Conservation (phyloP, 2,888 invertebrate species). For the Synergus itoensis region DNA sequence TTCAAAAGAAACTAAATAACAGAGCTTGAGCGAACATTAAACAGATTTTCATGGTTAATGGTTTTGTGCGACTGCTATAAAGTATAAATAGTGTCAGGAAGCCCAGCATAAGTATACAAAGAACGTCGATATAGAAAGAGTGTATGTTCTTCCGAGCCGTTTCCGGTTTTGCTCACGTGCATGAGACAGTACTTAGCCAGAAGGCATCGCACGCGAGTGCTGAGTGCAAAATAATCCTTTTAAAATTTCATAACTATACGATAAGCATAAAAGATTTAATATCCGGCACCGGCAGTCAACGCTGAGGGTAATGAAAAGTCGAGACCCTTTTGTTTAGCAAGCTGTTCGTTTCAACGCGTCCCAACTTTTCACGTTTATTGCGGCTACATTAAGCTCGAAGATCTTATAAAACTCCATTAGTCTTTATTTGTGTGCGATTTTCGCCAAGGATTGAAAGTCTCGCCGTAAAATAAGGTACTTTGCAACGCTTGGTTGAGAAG, state of each 20-base stretch:
- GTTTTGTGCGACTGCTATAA: not conserved
- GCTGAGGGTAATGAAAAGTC: slow-evolving; percentile 51
- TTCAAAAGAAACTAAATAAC: not conserved
- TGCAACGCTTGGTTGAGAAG: not conserved
- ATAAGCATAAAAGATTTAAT: slow-evolving; percentile 58
- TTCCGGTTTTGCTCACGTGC: slow-evolving; percentile 6
- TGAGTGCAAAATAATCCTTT: slow-evolving; percentile 43
- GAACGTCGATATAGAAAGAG: not conserved
- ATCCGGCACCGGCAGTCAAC: slow-evolving; percentile 52
- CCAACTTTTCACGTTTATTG: not conserved
- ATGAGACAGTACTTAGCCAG: not conserved
- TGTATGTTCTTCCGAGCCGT: not conserved
- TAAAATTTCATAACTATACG: slow-evolving; percentile 47
- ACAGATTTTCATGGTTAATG: not conserved
- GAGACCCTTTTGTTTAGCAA: slow-evolving; percentile 20
- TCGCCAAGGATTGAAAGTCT: not conserved
- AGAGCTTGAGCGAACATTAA: not conserved
- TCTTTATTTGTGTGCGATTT: not conserved
- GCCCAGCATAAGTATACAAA: not conserved
- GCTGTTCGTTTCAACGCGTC: not conserved
- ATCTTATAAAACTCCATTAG: slow-evolving; percentile 4
- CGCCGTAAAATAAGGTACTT: not conserved
- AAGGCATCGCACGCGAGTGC: not conserved
- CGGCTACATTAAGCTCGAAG: not conserved
- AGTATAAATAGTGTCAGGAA: not conserved